These are phyloP conservation scores for Pachliopta kotzebuea DNA, from an alignment of 2,888 invertebrate genomes.

Conservation along the genomic window DNA sequence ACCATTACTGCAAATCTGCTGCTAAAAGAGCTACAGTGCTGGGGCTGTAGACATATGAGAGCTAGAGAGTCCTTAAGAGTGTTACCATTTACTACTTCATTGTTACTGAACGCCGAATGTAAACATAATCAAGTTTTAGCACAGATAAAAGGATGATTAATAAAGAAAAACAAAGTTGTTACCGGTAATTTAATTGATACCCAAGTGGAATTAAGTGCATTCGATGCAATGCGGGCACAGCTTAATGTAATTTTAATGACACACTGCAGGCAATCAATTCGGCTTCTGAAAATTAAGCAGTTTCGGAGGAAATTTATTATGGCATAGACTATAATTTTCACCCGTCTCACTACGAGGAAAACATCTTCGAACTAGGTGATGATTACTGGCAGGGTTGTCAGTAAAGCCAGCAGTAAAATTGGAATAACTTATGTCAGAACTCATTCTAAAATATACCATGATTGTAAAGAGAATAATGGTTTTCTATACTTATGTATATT, in stretches of 20 bases:
- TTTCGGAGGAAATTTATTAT: constrained; percentile 8
- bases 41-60: background rate
- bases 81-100: background rate
- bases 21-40: background rate
- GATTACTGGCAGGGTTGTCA: no score
- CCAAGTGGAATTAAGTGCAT: constrained; percentile 7
- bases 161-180: background rate
- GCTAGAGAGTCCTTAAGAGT: background rate
- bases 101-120: background rate
- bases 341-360: background rate
- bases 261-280: constrained; percentile 52
- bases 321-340: background rate
- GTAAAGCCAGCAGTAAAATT: no score
- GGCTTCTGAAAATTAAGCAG: constrained; percentile 40
- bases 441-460: no score
- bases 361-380: background rate
- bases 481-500: no score
- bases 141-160: no score
- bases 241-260: constrained; percentile 61
- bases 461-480: no score
- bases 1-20: background rate
- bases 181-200: constrained; percentile 10
- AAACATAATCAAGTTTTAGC: background rate
- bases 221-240: constrained; percentile 27
- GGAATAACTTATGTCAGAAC: no score